Conservation (phyloP, 2,113 vertebrate species). For the Ictalurus furcatus region DNA sequence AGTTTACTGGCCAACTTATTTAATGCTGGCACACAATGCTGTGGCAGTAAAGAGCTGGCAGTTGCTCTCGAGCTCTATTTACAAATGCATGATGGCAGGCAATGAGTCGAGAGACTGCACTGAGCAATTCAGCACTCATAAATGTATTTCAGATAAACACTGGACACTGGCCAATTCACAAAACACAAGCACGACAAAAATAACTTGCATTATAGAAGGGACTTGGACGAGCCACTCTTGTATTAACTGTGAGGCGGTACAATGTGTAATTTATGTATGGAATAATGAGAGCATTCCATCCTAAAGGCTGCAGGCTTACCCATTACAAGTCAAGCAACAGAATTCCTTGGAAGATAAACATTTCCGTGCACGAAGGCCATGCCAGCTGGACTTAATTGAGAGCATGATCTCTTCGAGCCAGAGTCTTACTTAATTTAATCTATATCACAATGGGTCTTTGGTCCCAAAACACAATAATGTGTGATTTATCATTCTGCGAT, state of each 20-base stretch:
- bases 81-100: constrained; percentile 17
- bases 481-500: constrained; percentile 54
- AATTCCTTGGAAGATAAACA: constrained; percentile 16
- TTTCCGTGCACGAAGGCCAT: background rate
- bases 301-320: background rate
- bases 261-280: background rate
- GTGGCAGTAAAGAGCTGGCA: background rate
- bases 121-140: constrained; percentile 13
- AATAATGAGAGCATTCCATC: background rate
- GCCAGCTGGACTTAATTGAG: background rate
- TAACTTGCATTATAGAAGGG: background rate
- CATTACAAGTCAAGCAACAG: constrained; percentile 19
- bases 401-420: constrained; percentile 41
- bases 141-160: background rate
- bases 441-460: constrained; percentile 28
- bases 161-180: constrained; percentile 1
- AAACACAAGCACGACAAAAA: background rate
- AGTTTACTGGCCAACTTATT: constrained; percentile 27
- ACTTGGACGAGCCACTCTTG: background rate
- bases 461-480: constrained; percentile 49
- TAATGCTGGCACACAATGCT: constrained; percentile 21
- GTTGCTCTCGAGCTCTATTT: constrained; percentile 9
- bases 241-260: background rate
- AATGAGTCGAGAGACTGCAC: background rate
- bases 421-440: constrained; percentile 31